These are phyloP conservation scores for Poecile montanus DNA, from an alignment of 2,797 vertebrate species.

Conservation along the genomic window DNA sequence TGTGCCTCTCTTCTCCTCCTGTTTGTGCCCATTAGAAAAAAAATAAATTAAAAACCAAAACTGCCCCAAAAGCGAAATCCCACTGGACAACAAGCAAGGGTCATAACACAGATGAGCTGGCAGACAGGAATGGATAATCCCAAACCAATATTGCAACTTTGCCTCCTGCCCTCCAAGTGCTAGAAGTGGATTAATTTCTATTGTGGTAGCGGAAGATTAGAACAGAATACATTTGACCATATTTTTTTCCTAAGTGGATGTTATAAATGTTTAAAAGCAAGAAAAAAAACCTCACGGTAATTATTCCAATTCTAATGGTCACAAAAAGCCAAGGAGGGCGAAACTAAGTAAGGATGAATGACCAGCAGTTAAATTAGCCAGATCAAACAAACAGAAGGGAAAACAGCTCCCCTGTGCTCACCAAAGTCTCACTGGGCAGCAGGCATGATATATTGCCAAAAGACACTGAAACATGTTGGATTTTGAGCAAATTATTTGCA, in stretches of 20 bases:
- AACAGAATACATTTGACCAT: not conserved
- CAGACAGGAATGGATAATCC: not conserved
- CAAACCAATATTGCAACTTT: not conserved
- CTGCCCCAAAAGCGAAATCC: not conserved
- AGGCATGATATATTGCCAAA: not conserved
- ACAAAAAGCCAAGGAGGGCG: slow-evolving; percentile 39
- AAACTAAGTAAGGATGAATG: slow-evolving; percentile 45
- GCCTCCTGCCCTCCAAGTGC: slow-evolving; percentile 17
- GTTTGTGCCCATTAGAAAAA: not conserved
- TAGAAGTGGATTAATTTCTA: slow-evolving; percentile 38
- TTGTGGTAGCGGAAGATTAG: not conserved
- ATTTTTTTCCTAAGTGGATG: slow-evolving; percentile 28
- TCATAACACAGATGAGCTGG: not conserved
- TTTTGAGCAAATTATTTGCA: not conserved
- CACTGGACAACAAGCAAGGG: not conserved
- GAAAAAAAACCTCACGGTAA: slow-evolving; percentile 17
- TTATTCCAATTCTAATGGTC: slow-evolving; percentile 46
- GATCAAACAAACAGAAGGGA: slow-evolving; percentile 22
- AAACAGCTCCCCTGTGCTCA: not conserved
- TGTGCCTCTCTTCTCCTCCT: not conserved
- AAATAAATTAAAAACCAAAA: not conserved
- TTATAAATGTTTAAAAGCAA: slow-evolving; percentile 63
- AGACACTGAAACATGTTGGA: not conserved
- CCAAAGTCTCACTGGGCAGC: not conserved
- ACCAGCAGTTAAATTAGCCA: slow-evolving; percentile 42